Evolutionary conservation across 1,140 invertebrate genomes (phyloP).

Genomic region (Drosophila lowei): DNA sequence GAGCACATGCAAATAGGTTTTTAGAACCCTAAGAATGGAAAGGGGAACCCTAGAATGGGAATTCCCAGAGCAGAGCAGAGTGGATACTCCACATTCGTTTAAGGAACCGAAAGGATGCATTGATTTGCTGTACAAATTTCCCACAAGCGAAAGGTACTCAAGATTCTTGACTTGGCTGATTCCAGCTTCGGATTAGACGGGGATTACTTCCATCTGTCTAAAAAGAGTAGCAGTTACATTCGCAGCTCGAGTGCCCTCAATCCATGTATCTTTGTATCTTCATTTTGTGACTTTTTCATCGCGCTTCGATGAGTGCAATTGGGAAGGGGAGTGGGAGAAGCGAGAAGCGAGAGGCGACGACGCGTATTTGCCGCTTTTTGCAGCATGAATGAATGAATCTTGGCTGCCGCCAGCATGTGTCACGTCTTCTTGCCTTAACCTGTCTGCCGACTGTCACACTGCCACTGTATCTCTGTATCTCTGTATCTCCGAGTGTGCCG

Average conservation of each 20-base stretch:
- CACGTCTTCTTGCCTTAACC: slow-evolving; percentile 52
- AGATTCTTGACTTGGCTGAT: too few species aligned
- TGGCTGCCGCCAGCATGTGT: slow-evolving; percentile 36
- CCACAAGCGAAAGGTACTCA: too few species aligned
- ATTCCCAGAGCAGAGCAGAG: too few species aligned
- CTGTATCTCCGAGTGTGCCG: slow-evolving; percentile 2
- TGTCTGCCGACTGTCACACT: slow-evolving; percentile 6
- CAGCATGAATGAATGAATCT: slow-evolving; percentile 73
- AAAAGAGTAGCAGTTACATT: slow-evolving; percentile 15
- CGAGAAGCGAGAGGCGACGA: slow-evolving; percentile 38
- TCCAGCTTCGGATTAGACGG: too few species aligned
- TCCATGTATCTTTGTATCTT: slow-evolving; percentile 51
- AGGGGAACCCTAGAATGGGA: too few species aligned
- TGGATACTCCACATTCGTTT: too few species aligned
- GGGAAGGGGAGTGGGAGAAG: slow-evolving; percentile 18
- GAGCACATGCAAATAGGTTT: slow-evolving; percentile 19
- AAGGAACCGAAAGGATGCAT: too few species aligned
- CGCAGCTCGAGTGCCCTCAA: slow-evolving; percentile 30
- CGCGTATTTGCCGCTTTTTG: slow-evolving; percentile 50
- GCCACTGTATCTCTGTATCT: slow-evolving; percentile 30
- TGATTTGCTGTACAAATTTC: too few species aligned
- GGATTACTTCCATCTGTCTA: too few species aligned
- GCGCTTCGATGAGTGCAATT: slow-evolving; percentile 46
- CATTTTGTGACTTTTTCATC: slow-evolving; percentile 34
- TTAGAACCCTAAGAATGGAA: neutral